Percentiles rank a stretch among this genome's conserved stretches.
Conservation (phyloP, 2,888 invertebrate genomes). For the Masnerella sp. region DNA sequence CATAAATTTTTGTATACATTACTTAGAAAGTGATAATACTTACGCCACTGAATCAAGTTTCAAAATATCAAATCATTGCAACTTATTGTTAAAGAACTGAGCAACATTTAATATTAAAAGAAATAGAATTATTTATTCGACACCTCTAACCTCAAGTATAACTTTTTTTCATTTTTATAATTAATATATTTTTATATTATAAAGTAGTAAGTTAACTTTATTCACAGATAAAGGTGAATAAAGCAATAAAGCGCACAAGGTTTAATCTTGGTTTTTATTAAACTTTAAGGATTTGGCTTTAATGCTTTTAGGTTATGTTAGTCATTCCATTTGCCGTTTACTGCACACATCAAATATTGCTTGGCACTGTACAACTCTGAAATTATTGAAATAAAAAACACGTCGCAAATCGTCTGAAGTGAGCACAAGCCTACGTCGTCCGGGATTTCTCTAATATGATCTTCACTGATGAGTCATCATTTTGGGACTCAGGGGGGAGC, state of each 20-base stretch:
- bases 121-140: too few species aligned
- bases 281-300: conserved; percentile 4
- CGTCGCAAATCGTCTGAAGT: conserved; percentile 8
- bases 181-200: too few species aligned
- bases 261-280: conserved; percentile 11
- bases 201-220: too few species aligned
- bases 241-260: conserved; percentile 14
- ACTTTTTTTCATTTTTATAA: too few species aligned
- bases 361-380: background rate
- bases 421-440: background rate
- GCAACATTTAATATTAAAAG: too few species aligned
- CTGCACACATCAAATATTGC: background rate
- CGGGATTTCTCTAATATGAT: conserved; percentile 10
- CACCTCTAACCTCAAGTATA: too few species aligned
- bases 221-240: background rate
- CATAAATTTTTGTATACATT: too few species aligned
- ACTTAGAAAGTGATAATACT: too few species aligned
- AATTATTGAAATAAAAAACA: conserved; percentile 13
- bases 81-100: too few species aligned
- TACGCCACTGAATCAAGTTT: too few species aligned
- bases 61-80: too few species aligned
- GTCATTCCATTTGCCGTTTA: background rate
- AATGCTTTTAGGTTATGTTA: conserved; percentile 10
- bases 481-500: background rate
- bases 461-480: conserved; percentile 7